Evolutionary conservation across 1,140 invertebrate species (phyloP).

Genomic region (Diorhabda elongata): DNA sequence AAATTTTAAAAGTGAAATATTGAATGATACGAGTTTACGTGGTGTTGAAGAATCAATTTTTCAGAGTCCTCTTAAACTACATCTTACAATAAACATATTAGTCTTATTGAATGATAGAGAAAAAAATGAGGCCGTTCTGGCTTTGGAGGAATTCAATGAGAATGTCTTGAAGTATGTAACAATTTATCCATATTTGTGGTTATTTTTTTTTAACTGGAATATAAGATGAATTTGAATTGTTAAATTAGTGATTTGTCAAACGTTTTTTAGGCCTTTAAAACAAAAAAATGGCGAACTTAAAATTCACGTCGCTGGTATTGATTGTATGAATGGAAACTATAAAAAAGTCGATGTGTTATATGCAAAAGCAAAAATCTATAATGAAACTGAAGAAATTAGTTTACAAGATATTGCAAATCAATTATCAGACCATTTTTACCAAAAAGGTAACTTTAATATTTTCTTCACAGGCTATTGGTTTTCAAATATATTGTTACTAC

Average conservation of each 20-base stretch:
- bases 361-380: conserved; percentile 49
- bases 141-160: conserved; percentile 52
- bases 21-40: conserved; percentile 24
- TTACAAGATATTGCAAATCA: conserved; percentile 48
- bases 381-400: conserved; percentile 40
- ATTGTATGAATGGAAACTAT: conserved; percentile 53
- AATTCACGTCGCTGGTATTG: conserved; percentile 49
- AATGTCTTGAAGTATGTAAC: conserved; percentile 53
- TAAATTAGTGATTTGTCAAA: background rate
- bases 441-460: conserved; percentile 44
- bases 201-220: too few species aligned
- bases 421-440: conserved; percentile 48
- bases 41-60: conserved; percentile 67
- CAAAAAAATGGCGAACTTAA: conserved; percentile 35
- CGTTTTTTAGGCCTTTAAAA: conserved; percentile 12
- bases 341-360: conserved; percentile 50
- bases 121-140: conserved; percentile 50
- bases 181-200: background rate
- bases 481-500: too few species aligned
- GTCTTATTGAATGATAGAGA: conserved; percentile 67
- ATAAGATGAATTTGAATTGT: too few species aligned
- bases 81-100: conserved; percentile 70
- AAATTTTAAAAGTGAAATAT: conserved; percentile 52
- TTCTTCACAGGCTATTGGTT: background rate
- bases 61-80: conserved; percentile 65